Evolutionary conservation across 2,113 vertebrate genomes (phyloP), one percentile per base, ranked within the genome.

Genomic region (Amphiprion ocellaris): DNA sequence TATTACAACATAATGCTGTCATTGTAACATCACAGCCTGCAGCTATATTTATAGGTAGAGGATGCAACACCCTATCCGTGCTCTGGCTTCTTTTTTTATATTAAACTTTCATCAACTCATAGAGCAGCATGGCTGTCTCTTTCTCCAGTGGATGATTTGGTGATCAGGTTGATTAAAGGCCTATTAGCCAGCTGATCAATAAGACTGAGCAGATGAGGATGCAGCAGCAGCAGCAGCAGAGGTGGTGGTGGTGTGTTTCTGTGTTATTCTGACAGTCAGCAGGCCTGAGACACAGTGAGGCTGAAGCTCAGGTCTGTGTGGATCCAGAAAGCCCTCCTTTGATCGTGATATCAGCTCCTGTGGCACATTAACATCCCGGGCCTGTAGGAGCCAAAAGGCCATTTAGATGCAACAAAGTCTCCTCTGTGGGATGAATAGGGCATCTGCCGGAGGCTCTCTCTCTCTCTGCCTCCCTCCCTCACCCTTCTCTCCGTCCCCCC

Each of bases 321-420:
- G 74, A 73, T 73, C 84, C 85, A 92, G 90, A 92, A 90, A 68
- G 87, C 55, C 81, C 64, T 49, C 69, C 86, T 92, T 90, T 90
- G 89, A 92, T 90, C 71, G 37, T 75, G 79, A 80, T 87, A 87
- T 78, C 88, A 77, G 85, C 88, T 91, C 85, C 88, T 83, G 86
- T 74, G 90, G 64, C 90, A 91, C 88, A 93, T 93, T 92, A 92
- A 90, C 92, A 92, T 92, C 91, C 92, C 75, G 82, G 89, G 87
- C 89, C 83, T 88, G 88, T 56, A 71, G 28, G 61, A 88, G 77
- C 84, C 84, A 90, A 91, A 89, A 82, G 89, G 84, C 90, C 89
- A 91, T 92, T 92, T 90, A 89, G 86, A 92, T 86, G 79, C 90
- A 93, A 93, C 92, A 93, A 93, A 93, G 92, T 93, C 81, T 92